Percentiles rank a stretch among this genome's conserved stretches.
Conservation (phyloP, 2,888 invertebrate species). For the Orthonevra nobilis region DNA sequence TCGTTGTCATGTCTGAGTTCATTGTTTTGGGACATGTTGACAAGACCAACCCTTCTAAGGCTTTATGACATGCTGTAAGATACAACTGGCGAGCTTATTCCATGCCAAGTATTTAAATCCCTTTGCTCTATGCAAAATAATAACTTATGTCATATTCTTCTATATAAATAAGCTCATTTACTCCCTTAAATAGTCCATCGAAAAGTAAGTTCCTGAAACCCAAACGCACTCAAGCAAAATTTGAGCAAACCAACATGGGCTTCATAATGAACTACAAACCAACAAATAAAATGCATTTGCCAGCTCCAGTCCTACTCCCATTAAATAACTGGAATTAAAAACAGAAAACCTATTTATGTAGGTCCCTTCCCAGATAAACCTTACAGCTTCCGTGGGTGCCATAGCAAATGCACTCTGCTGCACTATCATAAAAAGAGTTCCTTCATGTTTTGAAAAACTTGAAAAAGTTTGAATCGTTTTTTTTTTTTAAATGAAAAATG, state of each 20-base stretch:
- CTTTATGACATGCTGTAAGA: no score
- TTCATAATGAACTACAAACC: conserved; percentile 33
- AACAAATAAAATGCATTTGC: conserved; percentile 11
- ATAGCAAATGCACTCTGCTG: conserved; percentile 23
- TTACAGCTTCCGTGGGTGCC: conserved; percentile 35
- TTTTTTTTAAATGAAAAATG: no score
- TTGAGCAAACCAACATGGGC: background rate
- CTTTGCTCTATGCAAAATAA: no score
- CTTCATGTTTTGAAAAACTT: conserved; percentile 18
- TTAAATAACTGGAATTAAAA: conserved; percentile 30
- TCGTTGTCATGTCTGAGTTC: no score
- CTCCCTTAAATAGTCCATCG: no score
- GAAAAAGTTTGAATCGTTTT: conserved; percentile 8
- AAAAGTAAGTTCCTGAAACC: background rate
- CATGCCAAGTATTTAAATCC: no score
- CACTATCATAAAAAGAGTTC: conserved; percentile 16
- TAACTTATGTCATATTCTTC: no score
- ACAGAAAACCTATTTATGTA: conserved; percentile 11
- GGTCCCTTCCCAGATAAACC: conserved; percentile 41
- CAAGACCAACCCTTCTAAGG: no score
- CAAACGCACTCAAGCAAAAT: conserved; percentile 8
- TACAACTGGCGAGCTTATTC: no score
- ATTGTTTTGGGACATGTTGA: no score
- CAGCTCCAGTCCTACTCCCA: conserved; percentile 29
- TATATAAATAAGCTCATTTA: no score